phyloP scores from a whole-genome alignment of 2,888 invertebrate genomes.

The Conomelus anceps region DNA sequence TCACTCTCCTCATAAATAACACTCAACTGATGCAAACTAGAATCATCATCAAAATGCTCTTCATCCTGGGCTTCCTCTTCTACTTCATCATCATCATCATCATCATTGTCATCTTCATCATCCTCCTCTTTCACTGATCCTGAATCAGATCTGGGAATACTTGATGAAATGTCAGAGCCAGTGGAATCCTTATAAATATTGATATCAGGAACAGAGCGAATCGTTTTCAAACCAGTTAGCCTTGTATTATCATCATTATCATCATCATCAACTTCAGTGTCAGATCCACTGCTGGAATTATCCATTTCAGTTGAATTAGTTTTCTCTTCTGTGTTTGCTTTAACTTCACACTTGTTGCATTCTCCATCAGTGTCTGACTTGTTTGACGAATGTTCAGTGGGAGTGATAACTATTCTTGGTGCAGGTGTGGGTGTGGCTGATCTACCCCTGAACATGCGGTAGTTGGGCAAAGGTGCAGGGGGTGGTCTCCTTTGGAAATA shows the following conservation, averaged over 20 bases:
- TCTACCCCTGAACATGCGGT: neutral
- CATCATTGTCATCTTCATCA: constrained; percentile 38
- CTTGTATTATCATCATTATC: constrained; percentile 32
- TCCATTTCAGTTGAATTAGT: constrained; percentile 22
- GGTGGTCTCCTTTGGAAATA: constrained; percentile 22
- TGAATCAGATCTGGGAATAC: constrained; percentile 27
- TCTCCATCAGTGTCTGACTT: constrained; percentile 17
- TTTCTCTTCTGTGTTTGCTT: constrained; percentile 19
- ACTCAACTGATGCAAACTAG: constrained; percentile 48
- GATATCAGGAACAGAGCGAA: constrained; percentile 50
- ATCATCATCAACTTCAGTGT: constrained; percentile 39
- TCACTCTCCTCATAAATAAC: constrained; percentile 57
- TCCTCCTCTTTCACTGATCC: constrained; percentile 33
- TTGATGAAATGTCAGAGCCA: constrained; percentile 27
- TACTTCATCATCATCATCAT: constrained; percentile 39
- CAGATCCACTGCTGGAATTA: constrained; percentile 31
- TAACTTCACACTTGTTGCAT: neutral
- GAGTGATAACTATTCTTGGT: constrained; percentile 21
- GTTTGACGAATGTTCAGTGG: constrained; percentile 4
- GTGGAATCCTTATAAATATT: constrained; percentile 42
- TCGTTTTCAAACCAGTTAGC: constrained; percentile 43
- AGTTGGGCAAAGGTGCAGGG: constrained; percentile 11
- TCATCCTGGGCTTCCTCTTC: constrained; percentile 39
- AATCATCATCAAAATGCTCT: constrained; percentile 32
- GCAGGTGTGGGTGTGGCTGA: constrained; percentile 6